Base-by-base conservation (phyloP, 2,888 invertebrate genomes). In the Hemithea aestivaria region DNA sequence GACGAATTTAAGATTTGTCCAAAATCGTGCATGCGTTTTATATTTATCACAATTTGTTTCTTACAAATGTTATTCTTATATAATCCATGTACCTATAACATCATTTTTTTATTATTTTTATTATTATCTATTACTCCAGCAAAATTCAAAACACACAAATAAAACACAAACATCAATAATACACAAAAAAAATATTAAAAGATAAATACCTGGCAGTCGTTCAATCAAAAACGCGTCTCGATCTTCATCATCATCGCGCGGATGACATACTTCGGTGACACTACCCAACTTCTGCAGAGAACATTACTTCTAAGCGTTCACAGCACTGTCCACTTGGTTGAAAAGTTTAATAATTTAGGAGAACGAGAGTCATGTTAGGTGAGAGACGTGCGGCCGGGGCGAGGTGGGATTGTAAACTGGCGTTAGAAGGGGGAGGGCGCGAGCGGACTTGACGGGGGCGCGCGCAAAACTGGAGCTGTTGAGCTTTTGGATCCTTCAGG, bases 391-490 rank as follows among this genome's bases (percentile, higher is more conserved):
- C 69, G 64, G 48, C 49, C 63, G 7, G 46, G 45, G 27, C 53
- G 53, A 45, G 45, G 38, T 56, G 44, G 40, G 32, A 41, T 45
- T 47, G 36, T 52, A 40, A 48, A 78, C 78, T 78, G 77, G 16
- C 5, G 16, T 16, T 16, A 36, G 33, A 33, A 20, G 24, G 40
- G 47, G 52, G 47, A 33, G 39, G 40, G 48, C 11, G 58, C 36
- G 45, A 62, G 59, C 58, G 65, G 62, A 61, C 50, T 59, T 56
- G 63, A 35, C 40, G 47, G 63, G 62, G 73, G 82, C 83, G 81
- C 79, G 84, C 84, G 84, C 84, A 82, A 83, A 81, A 78, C 73
- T 74, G 79, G 82, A 81, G 78, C 73, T 74, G 79, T 79, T 79
- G 75, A 76, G 71, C 66, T 62, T 30, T 7, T 26, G 10, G 25